Conservation (phyloP, 2,797 vertebrate species). For the Spondyliosoma cantharus region DNA sequence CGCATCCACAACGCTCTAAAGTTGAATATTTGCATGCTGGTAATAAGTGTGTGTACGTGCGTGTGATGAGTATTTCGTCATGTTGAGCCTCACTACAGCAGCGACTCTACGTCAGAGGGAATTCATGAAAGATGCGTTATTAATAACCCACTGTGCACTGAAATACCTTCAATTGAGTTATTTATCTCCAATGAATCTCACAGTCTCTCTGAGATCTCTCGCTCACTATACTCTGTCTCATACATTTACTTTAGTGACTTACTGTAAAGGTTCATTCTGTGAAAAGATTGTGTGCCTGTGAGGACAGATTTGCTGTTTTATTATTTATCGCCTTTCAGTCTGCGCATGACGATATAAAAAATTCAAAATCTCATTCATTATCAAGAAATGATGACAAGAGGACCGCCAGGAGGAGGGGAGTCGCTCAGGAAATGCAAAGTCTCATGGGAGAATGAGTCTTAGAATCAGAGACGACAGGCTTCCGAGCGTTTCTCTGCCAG, state of each 20-base stretch:
- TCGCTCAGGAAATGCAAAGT: constrained; percentile 5
- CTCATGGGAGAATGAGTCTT: constrained; percentile 15
- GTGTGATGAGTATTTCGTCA: neutral
- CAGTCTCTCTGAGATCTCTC: neutral
- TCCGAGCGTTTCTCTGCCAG: neutral
- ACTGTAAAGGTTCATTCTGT: neutral
- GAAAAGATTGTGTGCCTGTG: neutral
- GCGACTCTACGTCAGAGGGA: constrained; percentile 16
- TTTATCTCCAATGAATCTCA: constrained; percentile 17
- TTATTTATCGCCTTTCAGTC: constrained; percentile 2
- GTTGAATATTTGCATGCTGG: constrained; percentile 9
- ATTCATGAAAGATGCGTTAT: constrained; percentile 48
- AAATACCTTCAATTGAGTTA: constrained; percentile 27
- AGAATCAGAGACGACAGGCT: neutral
- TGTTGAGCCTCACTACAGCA: constrained; percentile 25
- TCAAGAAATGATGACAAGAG: neutral
- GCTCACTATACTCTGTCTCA: too few species aligned
- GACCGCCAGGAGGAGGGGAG: neutral
- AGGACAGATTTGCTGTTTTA: neutral
- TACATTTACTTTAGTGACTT: neutral
- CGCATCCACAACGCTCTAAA: neutral
- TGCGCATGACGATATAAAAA: constrained; percentile 11
- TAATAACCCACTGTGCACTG: constrained; percentile 26
- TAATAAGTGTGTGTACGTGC: neutral
- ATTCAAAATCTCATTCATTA: constrained; percentile 26